Evolutionary conservation across 1,140 invertebrate genomes (phyloP), one percentile per base, ranked within the genome.

Genomic region (Trichogramma pretiosum): DNA sequence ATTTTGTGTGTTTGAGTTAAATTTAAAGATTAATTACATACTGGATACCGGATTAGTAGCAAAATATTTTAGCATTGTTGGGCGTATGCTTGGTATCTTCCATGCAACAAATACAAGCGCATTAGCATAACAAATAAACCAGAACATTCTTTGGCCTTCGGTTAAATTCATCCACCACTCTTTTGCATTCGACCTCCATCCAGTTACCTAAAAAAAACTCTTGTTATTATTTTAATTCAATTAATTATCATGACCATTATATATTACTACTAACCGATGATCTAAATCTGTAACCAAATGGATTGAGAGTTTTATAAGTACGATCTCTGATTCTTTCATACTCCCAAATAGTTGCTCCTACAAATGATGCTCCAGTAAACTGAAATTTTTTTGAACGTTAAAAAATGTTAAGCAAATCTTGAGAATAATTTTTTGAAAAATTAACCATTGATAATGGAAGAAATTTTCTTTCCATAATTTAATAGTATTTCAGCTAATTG

Each of bases 31-130:
- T 33, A 9, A 38, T 44, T 17, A 70, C 74, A 72, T 68, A 89
- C 86, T 77, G 53, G 82, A 80, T 35, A 77, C 78, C 35, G 89
- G 88, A 73, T 83, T 85, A 45, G 87, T 83, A 56, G 79, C 83
- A 69, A 97, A 96, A 68, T 91, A 94, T 62, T 77, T 80, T 7
- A 84, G 62, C 91, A 97, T 93, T 13, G 76, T 70, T 5, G 73
- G 72, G 52, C 85, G 77, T n/a, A 87, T 72, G 30, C 68, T 40
- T 33, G 83, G 87, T 16, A 93, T 62, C 55, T 82, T 73, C 93
- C 93, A 98, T 33, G 85, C 73, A 1, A 81, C 61, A 72, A 89
- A 95, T 3, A 96, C 88, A 10, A 86, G 47, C 2, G 81, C 53
- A 75, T 97, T 97, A 5, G 81, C 53, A 30, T 80, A 78, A 63